Base-by-base conservation (phyloP, 2,797 vertebrate genomes). In the Bradypodion pumilum region DNA sequence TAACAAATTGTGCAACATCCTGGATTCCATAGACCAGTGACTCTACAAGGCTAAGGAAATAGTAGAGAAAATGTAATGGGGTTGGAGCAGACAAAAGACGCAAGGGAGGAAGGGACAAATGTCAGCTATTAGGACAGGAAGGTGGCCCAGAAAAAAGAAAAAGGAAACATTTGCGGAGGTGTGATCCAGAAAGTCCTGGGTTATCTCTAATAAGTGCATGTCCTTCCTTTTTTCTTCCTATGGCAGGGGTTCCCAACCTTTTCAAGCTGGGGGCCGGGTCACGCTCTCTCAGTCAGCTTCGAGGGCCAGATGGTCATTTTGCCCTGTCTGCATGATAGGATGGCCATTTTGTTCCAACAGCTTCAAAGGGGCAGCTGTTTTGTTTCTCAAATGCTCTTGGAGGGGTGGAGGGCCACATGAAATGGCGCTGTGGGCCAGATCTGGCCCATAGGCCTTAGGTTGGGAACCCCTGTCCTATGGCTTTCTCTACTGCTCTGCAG, bases 1-100 rank as follows among this genome's bases (percentile, higher is more conserved):
- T 76, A 70, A 80, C 49, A 76, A 75, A 75, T 85, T 85, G 73
- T 85, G 63, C 78, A 85, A 81, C 49, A 85, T 85, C 83, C 70
- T 85, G 83, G 70, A 80, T 74, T 80, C 77, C 70, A 60, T 49
- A 85, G 68, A 72, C 65, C 73, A 77, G 32, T 52, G 32, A 63
- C 25, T 62, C 59, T 46, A 29, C 40, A 37, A 40, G 42, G 25
- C 40, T 60, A 60, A 25, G 35, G 21, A 15, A 32, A 80, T 46
- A 44, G 25, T 32, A 66, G 21, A 25, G 63, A 16, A 46, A 19
- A 40, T 12, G 15, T 29, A n/a, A 42, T 63, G 40, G 23, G n/a
- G 52, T 37, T 75, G 44, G 37, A 79, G 29, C 60, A 69, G 63
- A 29, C 49, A 75, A 68, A 80, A 52, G 77, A 44, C 1, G 2